Evolutionary conservation across 2,888 invertebrate genomes (phyloP), one percentile per base, ranked within the genome.

Genomic region (Caenorhabditis wallacei): DNA sequence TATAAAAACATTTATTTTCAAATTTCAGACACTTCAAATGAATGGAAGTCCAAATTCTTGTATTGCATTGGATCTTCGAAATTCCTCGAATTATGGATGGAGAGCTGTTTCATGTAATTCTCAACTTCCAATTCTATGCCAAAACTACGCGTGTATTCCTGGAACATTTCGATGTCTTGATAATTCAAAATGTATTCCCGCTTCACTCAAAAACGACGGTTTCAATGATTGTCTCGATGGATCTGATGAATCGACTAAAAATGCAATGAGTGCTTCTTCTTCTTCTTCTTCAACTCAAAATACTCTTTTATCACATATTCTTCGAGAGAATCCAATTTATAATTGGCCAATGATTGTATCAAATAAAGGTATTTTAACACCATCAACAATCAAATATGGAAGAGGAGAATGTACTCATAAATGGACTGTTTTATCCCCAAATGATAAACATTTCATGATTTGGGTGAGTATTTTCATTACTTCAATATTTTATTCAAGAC

Each of bases 121-220:
- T 0, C 68, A 70, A 37, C 78, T 85, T 11, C 84, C 88, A 8
- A 69, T 86, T 16, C 79, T 90, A 46, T 90, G 90, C 63, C 82
- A 90, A 43, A 90, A 89, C 26, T 89, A 89, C 57, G 84, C 86
- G n/a, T 90, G 90, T 76, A 80, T 80, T 16, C 71, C 82, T 18
- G 84, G 72, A 37, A 79, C 84, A 18, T 88, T 82, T 40, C 86
- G 90, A 40, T 90, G 90, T 48, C 35, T 43, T 20, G 90, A 90
- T 78, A 88, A 88, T 59, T 86, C 85, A 13, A 84, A 80, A 37
- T 90, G 90, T 66, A 84, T 89, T 75, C 86, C 89, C 0, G 24
- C 54, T n/a, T 48, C 57, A 4, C 83, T 88, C 7, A 59, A 84
- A 1, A 71, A 84, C 57, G 90, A 90, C 64, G 83, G 84, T 18